Base-by-base conservation (phyloP, 2,797 vertebrate genomes). In the Meda fulgida region DNA sequence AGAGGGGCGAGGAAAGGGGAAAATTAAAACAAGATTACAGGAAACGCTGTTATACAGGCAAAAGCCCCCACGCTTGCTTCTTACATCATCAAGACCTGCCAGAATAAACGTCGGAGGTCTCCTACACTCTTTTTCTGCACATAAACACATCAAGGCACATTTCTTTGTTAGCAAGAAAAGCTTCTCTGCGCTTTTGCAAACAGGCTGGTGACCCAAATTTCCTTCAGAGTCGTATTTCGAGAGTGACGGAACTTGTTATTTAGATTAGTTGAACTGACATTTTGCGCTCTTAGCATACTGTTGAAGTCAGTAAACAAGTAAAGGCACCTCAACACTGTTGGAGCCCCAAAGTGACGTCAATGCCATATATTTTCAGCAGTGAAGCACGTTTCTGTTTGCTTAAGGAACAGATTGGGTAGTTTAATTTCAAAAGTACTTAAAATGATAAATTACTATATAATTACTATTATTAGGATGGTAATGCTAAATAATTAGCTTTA, bases 141-240 rank as follows among this genome's bases (percentile, higher is more conserved):
- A 34, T 36, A 29, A 80, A 76, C 83, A 82, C 38, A 70, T 48
- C 55, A 70, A 82, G 55, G 60, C 84, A 55, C 3, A 46, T 48
- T 78, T 14, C 81, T 78, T 19, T 36, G 19, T 55, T 78, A 29
- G 73, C 43, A 34, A 84, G 40, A 51, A 46, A 65, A 73, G 70
- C 48, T 43, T 9, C 79, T 36, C 13, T 2, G 29, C 2, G 4
- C 53, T 71, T 77, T 83, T 46, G 48, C 13, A 48, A 71, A 63
- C 69, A 83, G n/a, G 60, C 71, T 36, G 63, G 67, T 87, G 63
- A 82, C 88, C 86, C 81, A 84, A 77, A 86, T 87, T 86, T 82
- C 65, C 70, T 81, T 48, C 78, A 71, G 58, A 80, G 82, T 80
- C 71, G 21, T 67, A n/a, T 83, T 66, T 72, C 16, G 53, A 66